Evolutionary conservation across 1,140 invertebrate genomes (phyloP).

Genomic region (Papilio machaon): DNA sequence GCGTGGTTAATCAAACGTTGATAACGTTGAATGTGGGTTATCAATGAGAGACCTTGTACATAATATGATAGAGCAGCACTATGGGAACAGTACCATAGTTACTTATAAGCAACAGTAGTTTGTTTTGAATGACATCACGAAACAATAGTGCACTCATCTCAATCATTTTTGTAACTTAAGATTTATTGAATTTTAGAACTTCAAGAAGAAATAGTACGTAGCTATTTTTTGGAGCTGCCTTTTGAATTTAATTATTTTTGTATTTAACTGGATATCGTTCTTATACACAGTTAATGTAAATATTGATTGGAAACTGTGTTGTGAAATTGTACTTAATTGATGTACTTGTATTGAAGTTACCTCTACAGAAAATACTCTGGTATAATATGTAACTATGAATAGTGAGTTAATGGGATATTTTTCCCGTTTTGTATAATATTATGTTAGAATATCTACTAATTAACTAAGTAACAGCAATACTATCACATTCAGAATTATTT

Average conservation of each 20-base stretch:
- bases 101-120: not conserved
- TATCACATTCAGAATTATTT: too few relatives aligned
- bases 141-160: too few relatives aligned
- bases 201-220: too few relatives aligned
- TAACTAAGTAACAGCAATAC: too few relatives aligned
- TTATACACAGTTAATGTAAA: not conserved
- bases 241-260: too few relatives aligned
- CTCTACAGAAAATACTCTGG: not conserved
- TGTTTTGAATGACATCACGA: too few relatives aligned
- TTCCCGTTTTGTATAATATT: not conserved
- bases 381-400: not conserved
- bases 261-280: too few relatives aligned
- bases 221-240: too few relatives aligned
- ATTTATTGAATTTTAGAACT: too few relatives aligned
- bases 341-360: not conserved
- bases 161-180: too few relatives aligned
- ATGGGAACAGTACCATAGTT: not conserved
- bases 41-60: not conserved
- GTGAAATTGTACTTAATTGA: not conserved
- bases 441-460: not conserved
- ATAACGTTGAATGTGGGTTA: not conserved
- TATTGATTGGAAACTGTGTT: not conserved
- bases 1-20: constrained; percentile 13
- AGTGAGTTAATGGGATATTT: not conserved
- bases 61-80: not conserved